Percentiles rank a stretch among this genome's conserved stretches.
Evolutionary conservation across 2,113 vertebrate species (phyloP).

Genomic region (Elanoides forficatus): DNA sequence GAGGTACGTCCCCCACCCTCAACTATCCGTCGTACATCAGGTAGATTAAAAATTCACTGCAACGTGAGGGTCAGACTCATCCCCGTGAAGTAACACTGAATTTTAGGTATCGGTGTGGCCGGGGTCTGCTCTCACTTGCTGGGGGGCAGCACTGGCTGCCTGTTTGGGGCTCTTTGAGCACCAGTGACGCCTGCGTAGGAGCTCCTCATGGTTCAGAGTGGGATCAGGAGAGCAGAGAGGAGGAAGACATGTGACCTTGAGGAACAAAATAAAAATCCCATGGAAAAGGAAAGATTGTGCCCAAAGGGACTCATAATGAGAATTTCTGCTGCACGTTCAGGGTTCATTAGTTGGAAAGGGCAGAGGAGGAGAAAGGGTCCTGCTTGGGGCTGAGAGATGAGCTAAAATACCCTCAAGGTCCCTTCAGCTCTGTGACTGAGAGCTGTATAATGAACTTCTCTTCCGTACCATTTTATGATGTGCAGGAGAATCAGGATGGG

Average conservation of each 20-base stretch:
- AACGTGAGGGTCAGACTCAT: neutral
- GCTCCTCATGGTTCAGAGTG: neutral
- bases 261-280: neutral
- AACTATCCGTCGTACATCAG: rapidly evolving
- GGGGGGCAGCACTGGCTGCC: neutral
- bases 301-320: neutral
- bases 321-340: neutral
- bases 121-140: neutral
- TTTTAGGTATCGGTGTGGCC: rapidly evolving
- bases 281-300: neutral
- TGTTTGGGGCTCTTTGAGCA: neutral
- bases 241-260: neutral
- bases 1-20: neutral
- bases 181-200: neutral
- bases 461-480: neutral
- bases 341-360: neutral
- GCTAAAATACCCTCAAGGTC: neutral
- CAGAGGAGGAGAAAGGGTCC: neutral
- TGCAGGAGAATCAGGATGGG: neutral
- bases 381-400: neutral
- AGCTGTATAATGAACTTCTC: neutral
- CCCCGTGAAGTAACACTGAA: neutral
- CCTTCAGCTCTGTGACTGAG: neutral
- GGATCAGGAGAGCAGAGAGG: neutral
- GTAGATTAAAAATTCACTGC: neutral